Base-by-base conservation (phyloP, 2,113 vertebrate genomes). In the Lophius piscatorius region DNA sequence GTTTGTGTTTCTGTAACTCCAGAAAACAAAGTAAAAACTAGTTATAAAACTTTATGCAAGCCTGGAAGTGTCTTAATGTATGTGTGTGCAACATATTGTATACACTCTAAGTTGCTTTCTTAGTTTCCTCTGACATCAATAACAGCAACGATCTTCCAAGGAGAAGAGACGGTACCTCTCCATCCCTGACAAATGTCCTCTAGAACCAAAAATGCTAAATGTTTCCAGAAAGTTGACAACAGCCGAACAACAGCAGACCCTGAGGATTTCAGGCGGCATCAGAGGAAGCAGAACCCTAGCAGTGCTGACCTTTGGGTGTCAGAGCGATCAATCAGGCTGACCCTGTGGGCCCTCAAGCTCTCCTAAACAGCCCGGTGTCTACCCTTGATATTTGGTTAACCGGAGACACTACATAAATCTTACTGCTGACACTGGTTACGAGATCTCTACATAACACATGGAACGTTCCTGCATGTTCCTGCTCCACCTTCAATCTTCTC, bases 271-370 rank as follows among this genome's bases (percentile, higher is more conserved):
- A 0, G 40, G 22, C 20, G 51, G 49, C 45, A 9, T 56, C 46
- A 34, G 36, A 59, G 48, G 56, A 31, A 39, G 60, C 10, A 33
- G 50, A 52, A 59, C 23, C 50, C 49, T 23, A 42, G 62, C 58
- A 12, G 58, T 2, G 38, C 33, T 66, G 69, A 81, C 82, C 74
- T 83, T 70, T 85, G 62, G 33, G 36, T 70, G 71, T 77, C 36
- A 7, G 55, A 44, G 69, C 4, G 1, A 88, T 89, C 77, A 63
- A 81, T 90, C 83, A 86, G 50, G 21, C 29, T 36, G 82, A 83
- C 69, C 60, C 51, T 70, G 72, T 66, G 41, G 56, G 34, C 1
- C 11, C 44, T 40, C 11, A 44, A 6, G 23, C 40, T 23, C 45
- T 40, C 39, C 41, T 18, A 63, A 75, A 61, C 55, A 67, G 26